Evolutionary conservation across 2,797 vertebrate genomes (phyloP), one percentile per base, ranked within the genome.

Genomic region (Propithecus deckenii): DNA sequence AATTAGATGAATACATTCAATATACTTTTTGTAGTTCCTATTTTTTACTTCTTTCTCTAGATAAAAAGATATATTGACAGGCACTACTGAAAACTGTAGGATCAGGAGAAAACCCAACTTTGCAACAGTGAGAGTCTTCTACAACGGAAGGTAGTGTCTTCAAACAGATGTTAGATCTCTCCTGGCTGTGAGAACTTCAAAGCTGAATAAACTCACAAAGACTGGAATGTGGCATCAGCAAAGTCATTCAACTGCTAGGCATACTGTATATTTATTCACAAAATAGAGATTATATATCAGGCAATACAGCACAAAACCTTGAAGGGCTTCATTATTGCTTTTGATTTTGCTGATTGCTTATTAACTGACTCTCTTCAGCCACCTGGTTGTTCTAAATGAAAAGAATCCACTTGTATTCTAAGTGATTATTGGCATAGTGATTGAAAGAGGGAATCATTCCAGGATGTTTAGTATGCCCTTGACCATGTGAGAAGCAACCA

Each of bases 271-370:
- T 94, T 98, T 92, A 22, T 94, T 83, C 0, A 7, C 94, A 94
- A 96, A 97, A 91, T 55, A 95, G 95, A 86, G 93, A 35, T 89
- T 92, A 76, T n/a, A 52, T 92, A 86, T 96, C 32, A 97, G 94
- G 74, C 85, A 52, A 23, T 76, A 85, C 2, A 15, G 96, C 92
- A 89, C 96, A 97, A 95, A 98, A 71, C 95, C 98, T 96, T 89
- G 71, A 97, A 97, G 93, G 90, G 89, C 67, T 96, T 98, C 93
- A n/a, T 97, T 96, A 98, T 43, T 88, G 96, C 97, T 97, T 97
- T 97, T 98, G 65, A 91, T 92, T 97, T 76, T 90, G 95, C 97
- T 97, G 97, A 88, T 96, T 95, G 97, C 97, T 32, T 96, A 43
- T 96, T 95, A 97, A 91, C 85, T 83, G 95, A 55, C 96, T 97